Base-by-base conservation (phyloP, 2,113 vertebrate genomes). In the Corythaeola cristata region DNA sequence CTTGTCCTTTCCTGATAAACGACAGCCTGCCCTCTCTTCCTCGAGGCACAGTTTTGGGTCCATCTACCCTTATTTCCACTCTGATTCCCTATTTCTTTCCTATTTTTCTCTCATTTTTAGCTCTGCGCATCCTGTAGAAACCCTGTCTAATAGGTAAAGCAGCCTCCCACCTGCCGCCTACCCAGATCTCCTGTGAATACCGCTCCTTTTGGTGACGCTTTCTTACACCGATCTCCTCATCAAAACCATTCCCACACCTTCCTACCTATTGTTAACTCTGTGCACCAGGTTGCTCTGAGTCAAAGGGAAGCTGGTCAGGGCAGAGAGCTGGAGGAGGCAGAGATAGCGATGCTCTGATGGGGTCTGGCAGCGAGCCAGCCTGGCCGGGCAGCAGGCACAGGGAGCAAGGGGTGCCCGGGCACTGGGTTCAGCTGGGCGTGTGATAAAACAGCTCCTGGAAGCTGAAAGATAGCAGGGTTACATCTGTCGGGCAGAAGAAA, bases 301-400 rank as follows among this genome's bases (percentile, higher is more conserved):
- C 88, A 62, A 72, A 44, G 45, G 19, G 33, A 90, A 95, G 80
- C 52, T 73, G 45, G 24, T 9, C 0, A 0, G 19, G 76, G 60
- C 5, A 8, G 73, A 39, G 55, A 91, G 75, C n/a, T 52, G 50
- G 59, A 37, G 50, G 44, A 66, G 82, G 13, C 32, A 88, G 79
- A 5, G 4, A 50, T 64, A 35, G 79, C 5, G 4, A 50, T 64
- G 32, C 52, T 19, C 6, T 7, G 27, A 23, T 39, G 44, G 6
- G 53, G 59, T 45, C 41, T 83, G 72, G 55, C 41, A 80, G 21
- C 37, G 49, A 91, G 44, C 26, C 50, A 76, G 62, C 62, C 60
- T 0, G 0, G 58, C 44, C 3, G 1, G 41, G 67, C 8, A 4
- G 75, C 22, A 74, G 56, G 15, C 33, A 59, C 6, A 2, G 37